Conservation (phyloP, 2,113 vertebrate species). For the Pangasianodon gigas region DNA sequence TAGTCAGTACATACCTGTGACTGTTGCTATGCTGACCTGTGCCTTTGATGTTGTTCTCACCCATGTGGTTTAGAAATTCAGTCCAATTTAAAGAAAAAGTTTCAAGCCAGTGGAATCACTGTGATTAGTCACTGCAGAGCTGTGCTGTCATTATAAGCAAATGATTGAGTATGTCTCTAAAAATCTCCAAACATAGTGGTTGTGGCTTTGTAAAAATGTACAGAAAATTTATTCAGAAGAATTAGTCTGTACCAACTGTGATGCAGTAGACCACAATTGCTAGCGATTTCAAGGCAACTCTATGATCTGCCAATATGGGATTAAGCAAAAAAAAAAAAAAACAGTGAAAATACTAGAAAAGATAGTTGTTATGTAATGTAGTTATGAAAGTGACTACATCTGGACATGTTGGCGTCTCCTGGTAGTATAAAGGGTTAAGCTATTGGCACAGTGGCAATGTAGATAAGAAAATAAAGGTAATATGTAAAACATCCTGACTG, state of each 20-base stretch:
- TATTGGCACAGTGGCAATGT: not conserved
- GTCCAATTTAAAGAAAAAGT: not conserved
- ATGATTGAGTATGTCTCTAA: not conserved
- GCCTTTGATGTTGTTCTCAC: constrained; percentile 1
- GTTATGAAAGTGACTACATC: not conserved
- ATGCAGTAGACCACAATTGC: not conserved
- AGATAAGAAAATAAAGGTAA: not conserved
- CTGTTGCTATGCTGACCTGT: not conserved
- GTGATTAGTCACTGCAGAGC: not conserved
- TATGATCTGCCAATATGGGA: not conserved
- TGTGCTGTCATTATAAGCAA: not conserved
- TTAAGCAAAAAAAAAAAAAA: not conserved
- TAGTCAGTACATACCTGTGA: not conserved
- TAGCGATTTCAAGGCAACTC: not conserved
- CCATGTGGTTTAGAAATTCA: not conserved
- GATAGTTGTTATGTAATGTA: not conserved
- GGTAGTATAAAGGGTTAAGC: not conserved
- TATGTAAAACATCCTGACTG: not conserved
- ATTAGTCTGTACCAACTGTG: not conserved
- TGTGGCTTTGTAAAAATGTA: not conserved
- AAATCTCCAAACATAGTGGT: not conserved
- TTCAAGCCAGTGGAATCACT: not conserved
- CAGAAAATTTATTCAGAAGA: not conserved
- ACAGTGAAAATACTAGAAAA: not conserved
- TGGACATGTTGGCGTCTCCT: not conserved